Evolutionary conservation across 2,113 vertebrate species (phyloP).

Genomic region (Salvelinus alpinus): DNA sequence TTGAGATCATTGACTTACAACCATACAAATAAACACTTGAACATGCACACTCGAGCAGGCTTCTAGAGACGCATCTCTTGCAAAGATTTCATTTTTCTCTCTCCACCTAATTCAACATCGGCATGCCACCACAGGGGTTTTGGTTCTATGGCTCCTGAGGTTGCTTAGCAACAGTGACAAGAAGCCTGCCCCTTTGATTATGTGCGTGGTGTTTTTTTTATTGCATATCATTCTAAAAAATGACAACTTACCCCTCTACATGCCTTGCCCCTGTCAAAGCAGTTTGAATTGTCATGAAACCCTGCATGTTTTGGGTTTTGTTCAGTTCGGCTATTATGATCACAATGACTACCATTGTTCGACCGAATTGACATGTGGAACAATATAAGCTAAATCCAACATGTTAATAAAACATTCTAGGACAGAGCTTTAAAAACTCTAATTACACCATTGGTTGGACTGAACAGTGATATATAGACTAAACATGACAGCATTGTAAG

Average conservation of each 20-base stretch:
- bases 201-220: constrained; percentile 61
- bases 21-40: constrained; percentile 29
- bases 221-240: constrained; percentile 65
- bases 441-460: neutral
- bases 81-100: constrained; percentile 55
- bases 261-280: constrained; percentile 9
- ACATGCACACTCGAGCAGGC: constrained; percentile 15
- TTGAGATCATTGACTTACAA: neutral
- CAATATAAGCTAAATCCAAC: neutral
- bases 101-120: constrained; percentile 69
- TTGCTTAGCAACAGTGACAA: constrained; percentile 80
- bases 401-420: neutral
- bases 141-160: constrained; percentile 66
- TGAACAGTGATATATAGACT: too few species aligned
- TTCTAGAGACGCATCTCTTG: constrained; percentile 50
- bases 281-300: neutral
- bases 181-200: constrained; percentile 72
- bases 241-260: constrained; percentile 40
- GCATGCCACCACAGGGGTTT: constrained; percentile 69
- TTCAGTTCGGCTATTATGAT: neutral
- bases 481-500: too few species aligned
- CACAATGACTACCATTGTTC: neutral
- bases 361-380: neutral
- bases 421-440: neutral
- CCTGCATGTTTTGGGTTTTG: neutral